Percentiles rank a stretch among this genome's conserved stretches.
Conservation (phyloP, 2,888 invertebrate genomes). For the Chloroclysta siterata region DNA sequence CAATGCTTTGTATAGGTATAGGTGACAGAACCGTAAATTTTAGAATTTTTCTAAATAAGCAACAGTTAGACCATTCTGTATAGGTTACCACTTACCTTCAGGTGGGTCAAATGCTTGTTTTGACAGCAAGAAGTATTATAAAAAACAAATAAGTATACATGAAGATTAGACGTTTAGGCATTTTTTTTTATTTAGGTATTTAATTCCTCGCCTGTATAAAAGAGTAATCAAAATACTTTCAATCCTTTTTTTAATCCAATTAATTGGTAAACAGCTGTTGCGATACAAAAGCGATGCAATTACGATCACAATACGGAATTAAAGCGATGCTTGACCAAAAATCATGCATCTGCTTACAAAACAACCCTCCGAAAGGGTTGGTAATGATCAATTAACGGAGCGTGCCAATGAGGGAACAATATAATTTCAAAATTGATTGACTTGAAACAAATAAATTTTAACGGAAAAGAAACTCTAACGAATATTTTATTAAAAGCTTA, state of each 20-base stretch:
- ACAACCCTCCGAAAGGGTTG: conserved; percentile 61
- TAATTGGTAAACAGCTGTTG: conserved; percentile 59
- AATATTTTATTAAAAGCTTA: no score
- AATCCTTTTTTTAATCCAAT: conserved; percentile 45
- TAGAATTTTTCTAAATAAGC: no score
- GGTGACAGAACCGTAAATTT: no score
- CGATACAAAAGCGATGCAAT: conserved; percentile 52
- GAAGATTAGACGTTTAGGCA: no score
- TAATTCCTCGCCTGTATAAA: neutral
- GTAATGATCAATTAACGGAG: conserved; percentile 71
- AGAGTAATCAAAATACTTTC: conserved; percentile 12
- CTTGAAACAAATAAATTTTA: neutral
- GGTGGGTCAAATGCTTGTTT: no score
- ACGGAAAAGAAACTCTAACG: neutral
- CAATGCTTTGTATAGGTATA: no score
- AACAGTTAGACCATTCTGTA: no score
- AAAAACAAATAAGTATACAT: neutral
- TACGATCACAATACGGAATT: conserved; percentile 56
- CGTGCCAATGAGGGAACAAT: conserved; percentile 36
- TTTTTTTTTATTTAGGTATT: no score
- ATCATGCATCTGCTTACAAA: conserved; percentile 75
- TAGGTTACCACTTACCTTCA: no score
- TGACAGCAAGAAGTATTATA: no score
- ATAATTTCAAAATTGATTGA: conserved; percentile 21
- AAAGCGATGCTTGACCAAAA: conserved; percentile 67